Percentiles rank a stretch among this genome's conserved stretches.
These are phyloP conservation scores for Hydroisotoma schaefferi DNA, from an alignment of 2,888 invertebrate genomes.

Conservation along the genomic window DNA sequence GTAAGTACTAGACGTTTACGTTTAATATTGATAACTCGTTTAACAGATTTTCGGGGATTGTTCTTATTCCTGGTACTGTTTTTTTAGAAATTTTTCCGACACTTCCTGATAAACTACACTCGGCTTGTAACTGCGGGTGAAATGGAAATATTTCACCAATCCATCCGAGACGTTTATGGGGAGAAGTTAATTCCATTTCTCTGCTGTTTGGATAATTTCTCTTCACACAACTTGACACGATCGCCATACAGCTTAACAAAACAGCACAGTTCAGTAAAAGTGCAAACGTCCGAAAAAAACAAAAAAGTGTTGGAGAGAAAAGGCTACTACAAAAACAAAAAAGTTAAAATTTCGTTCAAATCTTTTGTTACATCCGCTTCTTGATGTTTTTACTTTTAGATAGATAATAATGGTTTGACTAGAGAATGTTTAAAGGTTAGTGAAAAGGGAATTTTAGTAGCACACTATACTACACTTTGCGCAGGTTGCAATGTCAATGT, in stretches of 20 bases:
- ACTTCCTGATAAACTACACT: constrained; percentile 20
- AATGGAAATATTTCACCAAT: constrained; percentile 13
- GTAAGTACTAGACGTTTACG: constrained; percentile 7
- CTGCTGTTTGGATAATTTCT: background rate
- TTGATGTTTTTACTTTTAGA: too few relatives aligned
- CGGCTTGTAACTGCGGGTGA: constrained; percentile 14
- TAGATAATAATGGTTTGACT: too few relatives aligned
- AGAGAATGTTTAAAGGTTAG: too few relatives aligned
- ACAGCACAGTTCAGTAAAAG: background rate
- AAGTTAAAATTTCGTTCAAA: background rate
- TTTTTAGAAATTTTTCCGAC: constrained; percentile 22
- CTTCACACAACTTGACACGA: background rate
- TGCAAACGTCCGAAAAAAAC: background rate
- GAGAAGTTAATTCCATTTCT: constrained; percentile 15
- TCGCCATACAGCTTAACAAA: background rate
- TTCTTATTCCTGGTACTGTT: background rate
- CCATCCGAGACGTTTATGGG: constrained; percentile 10
- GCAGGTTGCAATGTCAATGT: too few relatives aligned
- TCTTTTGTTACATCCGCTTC: background rate
- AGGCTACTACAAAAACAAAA: background rate
- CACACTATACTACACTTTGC: too few relatives aligned
- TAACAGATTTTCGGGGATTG: background rate
- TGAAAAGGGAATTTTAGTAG: too few relatives aligned
- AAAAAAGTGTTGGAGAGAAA: background rate
- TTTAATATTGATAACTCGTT: background rate